A percentile compares a stretch with the other conserved stretches of the same genome.
phyloP scores from a whole-genome alignment of 2,797 vertebrate species.

The Hoplostethus mediterraneus region DNA sequence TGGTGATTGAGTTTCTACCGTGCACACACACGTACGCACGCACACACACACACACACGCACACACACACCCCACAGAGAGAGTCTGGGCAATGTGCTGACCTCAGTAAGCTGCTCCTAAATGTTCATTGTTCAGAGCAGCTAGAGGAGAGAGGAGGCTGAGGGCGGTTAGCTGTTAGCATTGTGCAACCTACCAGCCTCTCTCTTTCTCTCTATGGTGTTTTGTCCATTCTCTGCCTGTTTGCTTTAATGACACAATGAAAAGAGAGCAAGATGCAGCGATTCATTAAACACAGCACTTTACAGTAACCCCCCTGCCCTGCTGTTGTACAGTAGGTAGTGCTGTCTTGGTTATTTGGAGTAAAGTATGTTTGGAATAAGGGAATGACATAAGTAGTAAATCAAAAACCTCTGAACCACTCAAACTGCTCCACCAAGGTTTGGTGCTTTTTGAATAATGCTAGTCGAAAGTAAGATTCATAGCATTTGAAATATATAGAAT shows the following conservation, averaged over 20 bases:
- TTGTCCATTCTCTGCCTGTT: constrained; percentile 5
- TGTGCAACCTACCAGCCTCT: constrained; percentile 2
- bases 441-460: too few relatives aligned
- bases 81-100: constrained; percentile 80
- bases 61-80: constrained; percentile 24
- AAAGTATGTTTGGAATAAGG: neutral
- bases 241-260: constrained; percentile 16
- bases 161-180: constrained; percentile 7
- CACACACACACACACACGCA: constrained; percentile 25
- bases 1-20: neutral
- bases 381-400: too few relatives aligned
- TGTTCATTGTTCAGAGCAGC: constrained; percentile 71
- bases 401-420: too few relatives aligned
- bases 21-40: neutral
- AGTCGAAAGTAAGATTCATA: too few relatives aligned
- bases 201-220: constrained; percentile 11
- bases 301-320: neutral
- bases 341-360: neutral
- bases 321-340: neutral
- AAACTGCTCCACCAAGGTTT: too few relatives aligned
- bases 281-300: neutral
- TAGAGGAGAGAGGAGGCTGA: constrained; percentile 52
- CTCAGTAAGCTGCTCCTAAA: constrained; percentile 73
- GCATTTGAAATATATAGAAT: too few relatives aligned
- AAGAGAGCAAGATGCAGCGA: neutral